A percentile compares a stretch with the other conserved stretches of the same genome.
These are phyloP conservation scores for Phthorimaea operculella DNA, from an alignment of 1,140 invertebrate species.

Conservation along the genomic window DNA sequence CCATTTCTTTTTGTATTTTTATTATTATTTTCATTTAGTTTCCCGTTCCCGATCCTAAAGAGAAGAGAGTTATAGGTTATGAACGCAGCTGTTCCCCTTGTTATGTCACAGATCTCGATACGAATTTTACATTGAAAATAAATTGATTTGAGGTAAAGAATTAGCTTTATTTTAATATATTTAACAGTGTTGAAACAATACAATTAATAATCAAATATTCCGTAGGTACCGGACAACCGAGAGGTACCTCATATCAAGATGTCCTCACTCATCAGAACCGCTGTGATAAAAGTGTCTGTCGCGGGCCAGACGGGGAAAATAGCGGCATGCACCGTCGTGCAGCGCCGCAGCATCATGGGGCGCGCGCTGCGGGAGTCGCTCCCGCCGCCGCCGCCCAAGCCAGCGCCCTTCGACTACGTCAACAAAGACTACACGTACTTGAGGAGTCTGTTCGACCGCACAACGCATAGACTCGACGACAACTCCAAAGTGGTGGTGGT, in stretches of 20 bases:
- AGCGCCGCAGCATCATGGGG: slow-evolving; percentile 69
- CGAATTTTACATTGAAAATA: slow-evolving; percentile 16
- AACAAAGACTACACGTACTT: slow-evolving; percentile 69
- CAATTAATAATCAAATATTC: neutral
- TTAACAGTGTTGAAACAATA: too few species aligned
- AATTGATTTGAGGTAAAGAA: slow-evolving; percentile 27
- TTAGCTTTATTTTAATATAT: neutral
- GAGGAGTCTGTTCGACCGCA: slow-evolving; percentile 69
- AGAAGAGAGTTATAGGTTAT: neutral
- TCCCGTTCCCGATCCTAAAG: too few species aligned
- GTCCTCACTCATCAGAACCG: slow-evolving; percentile 46
- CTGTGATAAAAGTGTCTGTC: slow-evolving; percentile 41
- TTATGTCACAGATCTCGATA: slow-evolving; percentile 26
- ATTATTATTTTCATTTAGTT: too few species aligned
- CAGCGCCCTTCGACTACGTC: slow-evolving; percentile 71
- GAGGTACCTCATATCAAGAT: slow-evolving; percentile 34
- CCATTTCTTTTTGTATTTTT: too few species aligned
- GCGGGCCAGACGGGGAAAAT: slow-evolving; percentile 53
- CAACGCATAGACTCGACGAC: slow-evolving; percentile 69
- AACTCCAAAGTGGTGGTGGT: slow-evolving; percentile 78
- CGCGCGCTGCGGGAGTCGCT: slow-evolving; percentile 64
- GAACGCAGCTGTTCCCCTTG: slow-evolving; percentile 8
- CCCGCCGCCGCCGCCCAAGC: slow-evolving; percentile 61
- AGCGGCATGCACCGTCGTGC: slow-evolving; percentile 57
- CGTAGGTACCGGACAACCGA: slow-evolving; percentile 23